A percentile compares a stretch with the other conserved stretches of the same genome.
phyloP scores from a whole-genome alignment of 2,888 invertebrate genomes.

The Chelonus formosanus region DNA sequence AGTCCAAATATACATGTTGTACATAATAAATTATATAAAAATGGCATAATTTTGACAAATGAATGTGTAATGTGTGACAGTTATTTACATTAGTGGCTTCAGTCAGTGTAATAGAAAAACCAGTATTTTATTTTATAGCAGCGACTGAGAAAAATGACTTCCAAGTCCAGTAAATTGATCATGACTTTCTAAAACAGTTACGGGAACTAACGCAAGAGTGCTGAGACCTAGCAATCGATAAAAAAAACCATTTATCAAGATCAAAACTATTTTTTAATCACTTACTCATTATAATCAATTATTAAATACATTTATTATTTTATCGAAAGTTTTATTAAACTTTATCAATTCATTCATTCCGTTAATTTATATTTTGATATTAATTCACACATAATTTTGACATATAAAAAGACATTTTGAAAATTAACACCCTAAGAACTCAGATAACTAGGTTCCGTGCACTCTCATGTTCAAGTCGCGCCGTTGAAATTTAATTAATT shows the following conservation, averaged over 20 bases:
- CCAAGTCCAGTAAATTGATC: conserved; percentile 50
- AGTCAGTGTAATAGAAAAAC: conserved; percentile 29
- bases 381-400: not conserved
- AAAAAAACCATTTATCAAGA: conserved; percentile 23
- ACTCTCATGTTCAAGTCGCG: conserved; percentile 57
- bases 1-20: conserved; percentile 64
- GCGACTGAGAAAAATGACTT: conserved; percentile 37
- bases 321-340: not conserved
- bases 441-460: conserved; percentile 48
- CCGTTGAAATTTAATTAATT: conserved; percentile 46
- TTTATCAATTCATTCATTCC: not conserved
- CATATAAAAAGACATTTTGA: not conserved
- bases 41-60: conserved; percentile 62
- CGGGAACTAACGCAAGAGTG: conserved; percentile 61
- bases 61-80: conserved; percentile 53
- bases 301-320: not conserved
- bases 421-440: conserved; percentile 13
- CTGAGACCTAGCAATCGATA: conserved; percentile 42
- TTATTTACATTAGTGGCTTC: conserved; percentile 61
- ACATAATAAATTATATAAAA: conserved; percentile 64
- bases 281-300: too few species aligned
- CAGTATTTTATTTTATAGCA: conserved; percentile 22
- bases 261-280: not conserved
- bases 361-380: not conserved
- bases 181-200: conserved; percentile 61